Evolutionary conservation across 2,797 vertebrate species (phyloP), one percentile per base, ranked within the genome.

Genomic region (Paedocypris micromegethes): DNA sequence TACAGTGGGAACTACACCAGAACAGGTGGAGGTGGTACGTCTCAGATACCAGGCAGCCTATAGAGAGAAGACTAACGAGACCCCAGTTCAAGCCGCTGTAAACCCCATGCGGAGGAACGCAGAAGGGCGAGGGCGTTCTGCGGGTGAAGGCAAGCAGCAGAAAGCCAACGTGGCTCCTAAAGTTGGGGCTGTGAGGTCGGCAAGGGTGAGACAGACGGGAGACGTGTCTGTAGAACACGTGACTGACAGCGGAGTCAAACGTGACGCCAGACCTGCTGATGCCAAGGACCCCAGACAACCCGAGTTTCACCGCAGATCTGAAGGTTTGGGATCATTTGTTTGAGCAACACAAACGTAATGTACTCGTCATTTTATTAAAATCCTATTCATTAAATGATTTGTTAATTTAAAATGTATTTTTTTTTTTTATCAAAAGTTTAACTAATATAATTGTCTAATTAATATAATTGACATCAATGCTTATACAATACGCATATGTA

Each of bases 311-410:
- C 39, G 64, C 23, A 52, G 44, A 68, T 52, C 46, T 0, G 69
- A 66, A 76, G 72, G 77, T 71, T 45, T n/a, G 2, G 38, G 44
- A 2, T 7, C 3, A 1, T 5, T 2, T 37, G 39, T 8, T 41
- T 37, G 23, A 1, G 4, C 2, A 4, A 5, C 44, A 9, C 5
- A 46, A 3, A 53, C 3, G 3, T 7, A 4, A 39, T 48, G 40
- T 0, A 3, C 49, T n/a, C n/a, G 4, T 9, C 23, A 47, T 39
- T 23, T 23, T 23, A 23, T 23, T 23, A 23, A 23, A 23, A 23
- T 23, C 23, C 23, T 23, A 23, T 23, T 23, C 1, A 23, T 23
- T 23, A 23, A 23, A 23, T 23, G 1, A 23, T 23, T 23, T 23
- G 23, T 23, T 23, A 23, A 23, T 23, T 23, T 23, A 23, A 23